Evolutionary conservation across 2,888 invertebrate species (phyloP).

Genomic region (Marronus borbonicus): DNA sequence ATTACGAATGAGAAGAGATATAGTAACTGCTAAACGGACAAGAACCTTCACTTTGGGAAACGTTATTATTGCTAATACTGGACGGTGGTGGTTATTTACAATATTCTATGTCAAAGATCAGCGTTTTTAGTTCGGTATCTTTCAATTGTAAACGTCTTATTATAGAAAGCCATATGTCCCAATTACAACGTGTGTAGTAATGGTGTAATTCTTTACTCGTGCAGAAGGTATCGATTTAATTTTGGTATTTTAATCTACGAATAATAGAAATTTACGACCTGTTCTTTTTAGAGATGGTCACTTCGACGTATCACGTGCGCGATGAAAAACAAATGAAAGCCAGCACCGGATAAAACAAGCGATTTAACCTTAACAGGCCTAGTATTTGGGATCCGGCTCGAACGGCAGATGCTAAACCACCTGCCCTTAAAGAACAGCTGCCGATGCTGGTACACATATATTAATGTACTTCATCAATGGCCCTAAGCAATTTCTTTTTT

Average conservation of each 20-base stretch:
- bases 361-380: conserved; percentile 47
- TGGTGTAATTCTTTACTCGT: conserved; percentile 8
- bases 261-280: conserved; percentile 32
- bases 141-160: too few species aligned
- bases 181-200: neutral
- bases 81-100: too few species aligned
- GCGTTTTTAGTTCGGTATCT: too few species aligned
- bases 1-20: too few species aligned
- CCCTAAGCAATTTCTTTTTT: conserved; percentile 58
- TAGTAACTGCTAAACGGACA: too few species aligned
- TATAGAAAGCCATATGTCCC: too few species aligned
- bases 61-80: too few species aligned
- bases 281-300: conserved; percentile 21
- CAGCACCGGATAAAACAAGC: conserved; percentile 31
- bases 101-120: too few species aligned
- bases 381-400: conserved; percentile 46
- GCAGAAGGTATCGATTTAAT: conserved; percentile 27
- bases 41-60: too few species aligned
- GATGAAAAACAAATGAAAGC: conserved; percentile 48
- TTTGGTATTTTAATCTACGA: conserved; percentile 14
- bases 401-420: conserved; percentile 63
- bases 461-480: conserved; percentile 34
- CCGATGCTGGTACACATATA: conserved; percentile 55
- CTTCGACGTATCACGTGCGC: conserved; percentile 36
- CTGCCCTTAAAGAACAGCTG: conserved; percentile 64